Percentiles rank a stretch among this genome's conserved stretches.
These are phyloP conservation scores for Biston betularia DNA, from an alignment of 2,888 invertebrate species.

Conservation along the genomic window DNA sequence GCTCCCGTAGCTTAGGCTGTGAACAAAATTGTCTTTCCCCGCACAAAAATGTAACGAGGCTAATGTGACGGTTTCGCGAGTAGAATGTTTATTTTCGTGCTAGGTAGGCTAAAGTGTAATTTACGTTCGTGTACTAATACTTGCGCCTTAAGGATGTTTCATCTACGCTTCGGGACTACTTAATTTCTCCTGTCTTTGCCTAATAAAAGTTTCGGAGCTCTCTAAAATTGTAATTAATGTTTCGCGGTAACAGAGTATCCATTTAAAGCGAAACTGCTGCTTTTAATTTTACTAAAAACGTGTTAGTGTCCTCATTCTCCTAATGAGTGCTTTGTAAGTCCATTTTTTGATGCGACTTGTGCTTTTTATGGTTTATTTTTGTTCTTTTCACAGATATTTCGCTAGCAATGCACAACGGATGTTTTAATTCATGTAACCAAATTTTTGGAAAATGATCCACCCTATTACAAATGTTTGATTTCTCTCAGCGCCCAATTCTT, in stretches of 20 bases:
- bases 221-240: constrained; percentile 60
- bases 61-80: too few species aligned
- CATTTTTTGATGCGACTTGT: constrained; percentile 24
- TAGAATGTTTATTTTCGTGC: too few species aligned
- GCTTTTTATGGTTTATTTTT: constrained; percentile 23
- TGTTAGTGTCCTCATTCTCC: constrained; percentile 53
- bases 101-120: too few species aligned
- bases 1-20: too few species aligned
- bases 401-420: background rate
- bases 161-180: too few species aligned
- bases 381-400: background rate
- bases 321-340: constrained; percentile 45
- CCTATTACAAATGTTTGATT: too few species aligned
- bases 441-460: too few species aligned
- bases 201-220: constrained; percentile 23
- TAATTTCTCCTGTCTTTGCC: background rate
- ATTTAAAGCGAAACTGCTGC: constrained; percentile 64
- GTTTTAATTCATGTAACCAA: background rate
- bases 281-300: constrained; percentile 64
- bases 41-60: too few species aligned
- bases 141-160: too few species aligned
- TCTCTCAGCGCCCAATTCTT: too few species aligned
- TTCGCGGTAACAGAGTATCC: constrained; percentile 64
- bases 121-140: too few species aligned
- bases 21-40: too few species aligned